Conservation (phyloP, 2,113 vertebrate species). For the Circaetus gallicus region DNA sequence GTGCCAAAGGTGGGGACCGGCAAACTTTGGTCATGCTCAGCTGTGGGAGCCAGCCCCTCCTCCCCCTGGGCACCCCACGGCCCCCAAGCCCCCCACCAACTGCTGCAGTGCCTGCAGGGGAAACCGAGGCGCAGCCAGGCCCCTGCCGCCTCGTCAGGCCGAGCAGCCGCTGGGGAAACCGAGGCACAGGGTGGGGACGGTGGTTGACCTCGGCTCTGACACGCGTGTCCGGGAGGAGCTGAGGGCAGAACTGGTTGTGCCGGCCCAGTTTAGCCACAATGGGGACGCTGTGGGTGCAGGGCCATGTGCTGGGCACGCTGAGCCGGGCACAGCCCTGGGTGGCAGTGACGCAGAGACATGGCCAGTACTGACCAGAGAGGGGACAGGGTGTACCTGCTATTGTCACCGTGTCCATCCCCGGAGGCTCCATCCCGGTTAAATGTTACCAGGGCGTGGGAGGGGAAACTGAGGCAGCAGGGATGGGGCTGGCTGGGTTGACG, state of each 20-base stretch:
- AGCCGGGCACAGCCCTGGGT: not conserved
- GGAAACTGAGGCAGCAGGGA: not conserved
- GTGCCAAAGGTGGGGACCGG: accelerated
- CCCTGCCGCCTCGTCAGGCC: accelerated
- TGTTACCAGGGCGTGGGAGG: accelerated
- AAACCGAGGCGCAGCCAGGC: not conserved
- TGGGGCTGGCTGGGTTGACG: accelerated
- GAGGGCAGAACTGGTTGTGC: not conserved
- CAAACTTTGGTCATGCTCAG: not conserved
- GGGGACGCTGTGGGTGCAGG: not conserved
- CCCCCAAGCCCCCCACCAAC: too few relatives aligned
- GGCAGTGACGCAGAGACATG: accelerated
- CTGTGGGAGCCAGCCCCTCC: accelerated
- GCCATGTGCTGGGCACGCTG: not conserved
- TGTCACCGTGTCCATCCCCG: accelerated
- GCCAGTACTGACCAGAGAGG: accelerated
- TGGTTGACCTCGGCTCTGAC: not conserved
- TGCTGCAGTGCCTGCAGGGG: accelerated
- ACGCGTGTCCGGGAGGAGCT: not conserved
- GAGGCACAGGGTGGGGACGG: not conserved
- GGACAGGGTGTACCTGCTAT: not conserved
- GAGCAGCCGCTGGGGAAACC: not conserved
- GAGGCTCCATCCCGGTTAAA: not conserved
- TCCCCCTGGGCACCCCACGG: accelerated
- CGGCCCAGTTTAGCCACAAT: not conserved